Evolutionary conservation across 2,797 vertebrate species (phyloP).

Genomic region (Characodon lateralis): DNA sequence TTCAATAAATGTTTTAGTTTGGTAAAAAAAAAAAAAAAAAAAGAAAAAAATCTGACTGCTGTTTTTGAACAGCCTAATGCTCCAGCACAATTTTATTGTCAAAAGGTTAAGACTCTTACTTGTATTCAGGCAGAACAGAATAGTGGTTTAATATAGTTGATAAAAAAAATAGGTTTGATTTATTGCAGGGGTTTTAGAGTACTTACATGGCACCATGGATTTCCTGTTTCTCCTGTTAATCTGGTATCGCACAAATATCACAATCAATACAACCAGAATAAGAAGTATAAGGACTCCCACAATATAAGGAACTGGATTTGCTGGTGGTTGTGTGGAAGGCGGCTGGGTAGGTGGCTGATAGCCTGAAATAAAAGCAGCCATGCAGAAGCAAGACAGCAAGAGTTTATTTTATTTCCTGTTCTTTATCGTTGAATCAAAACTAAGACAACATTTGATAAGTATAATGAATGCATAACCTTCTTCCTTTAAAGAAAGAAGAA

Average conservation of each 20-base stretch:
- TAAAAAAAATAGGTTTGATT: not conserved
- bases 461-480: not conserved
- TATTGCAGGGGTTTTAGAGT: not conserved
- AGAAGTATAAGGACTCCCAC: slow-evolving; percentile 35
- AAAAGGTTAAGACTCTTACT: not conserved
- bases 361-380: slow-evolving; percentile 37
- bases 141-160: not conserved
- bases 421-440: not conserved
- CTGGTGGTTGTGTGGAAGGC: rapidly evolving
- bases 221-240: slow-evolving; percentile 19
- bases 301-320: not conserved
- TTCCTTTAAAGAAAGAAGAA: not conserved
- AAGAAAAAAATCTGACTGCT: not conserved
- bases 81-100: not conserved
- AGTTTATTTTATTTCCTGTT: not conserved
- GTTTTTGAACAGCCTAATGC: not conserved
- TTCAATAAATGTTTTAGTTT: not conserved
- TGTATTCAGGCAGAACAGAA: not conserved
- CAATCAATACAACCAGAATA: slow-evolving; percentile 34
- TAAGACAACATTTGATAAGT: not conserved
- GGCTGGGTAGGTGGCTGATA: rapidly evolving
- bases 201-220: slow-evolving; percentile 33
- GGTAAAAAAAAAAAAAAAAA: not conserved
- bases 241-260: slow-evolving; percentile 29
- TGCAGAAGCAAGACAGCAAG: not conserved